Conservation (phyloP, 2,113 vertebrate species). For the Buteo buteo region DNA sequence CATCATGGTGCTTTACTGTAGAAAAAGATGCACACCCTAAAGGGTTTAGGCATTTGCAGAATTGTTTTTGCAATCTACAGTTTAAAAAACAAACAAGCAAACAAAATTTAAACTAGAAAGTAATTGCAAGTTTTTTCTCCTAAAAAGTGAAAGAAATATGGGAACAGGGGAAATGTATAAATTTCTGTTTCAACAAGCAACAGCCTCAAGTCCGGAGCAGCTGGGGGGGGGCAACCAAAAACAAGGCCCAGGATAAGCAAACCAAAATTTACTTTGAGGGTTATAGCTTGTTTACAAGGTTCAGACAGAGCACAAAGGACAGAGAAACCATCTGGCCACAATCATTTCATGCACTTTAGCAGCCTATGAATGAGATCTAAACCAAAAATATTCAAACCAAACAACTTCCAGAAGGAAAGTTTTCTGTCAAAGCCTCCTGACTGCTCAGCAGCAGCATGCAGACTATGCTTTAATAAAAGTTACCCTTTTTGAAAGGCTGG, state of each 20-base stretch:
- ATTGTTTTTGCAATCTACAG: background rate
- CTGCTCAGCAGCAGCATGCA: background rate
- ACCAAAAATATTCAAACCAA: background rate
- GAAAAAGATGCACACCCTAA: background rate
- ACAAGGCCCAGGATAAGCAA: background rate
- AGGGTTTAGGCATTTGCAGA: background rate
- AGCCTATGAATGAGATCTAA: background rate
- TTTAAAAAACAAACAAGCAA: background rate
- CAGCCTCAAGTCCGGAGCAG: background rate
- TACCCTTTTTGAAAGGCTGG: background rate
- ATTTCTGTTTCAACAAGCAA: background rate
- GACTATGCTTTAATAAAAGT: background rate
- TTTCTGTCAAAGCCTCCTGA: background rate
- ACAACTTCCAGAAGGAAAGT: background rate
- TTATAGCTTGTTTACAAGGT: background rate
- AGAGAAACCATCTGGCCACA: background rate
- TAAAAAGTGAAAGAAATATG: background rate
- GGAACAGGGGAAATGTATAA: background rate
- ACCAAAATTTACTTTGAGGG: background rate
- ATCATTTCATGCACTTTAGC: background rate
- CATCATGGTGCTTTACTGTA: background rate
- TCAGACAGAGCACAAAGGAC: background rate
- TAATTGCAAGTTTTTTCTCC: background rate
- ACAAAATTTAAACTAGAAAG: background rate
- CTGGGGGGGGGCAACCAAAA: background rate